phyloP scores from a whole-genome alignment of 1,140 invertebrate genomes.

The Calephelis virginiensis region DNA sequence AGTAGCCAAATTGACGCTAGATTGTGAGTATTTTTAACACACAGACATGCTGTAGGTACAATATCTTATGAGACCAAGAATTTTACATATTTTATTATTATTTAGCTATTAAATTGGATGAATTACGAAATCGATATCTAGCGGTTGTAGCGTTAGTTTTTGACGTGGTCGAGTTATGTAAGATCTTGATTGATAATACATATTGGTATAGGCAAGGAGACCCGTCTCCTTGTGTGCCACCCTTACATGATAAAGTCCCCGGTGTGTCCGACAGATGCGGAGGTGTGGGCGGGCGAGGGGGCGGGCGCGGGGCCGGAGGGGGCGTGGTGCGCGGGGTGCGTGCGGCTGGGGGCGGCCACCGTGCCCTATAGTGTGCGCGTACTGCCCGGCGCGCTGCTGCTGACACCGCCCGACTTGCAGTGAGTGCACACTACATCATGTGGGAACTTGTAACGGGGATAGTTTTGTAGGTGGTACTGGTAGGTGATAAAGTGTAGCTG shows the following conservation, averaged over 20 bases:
- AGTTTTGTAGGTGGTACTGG: no score
- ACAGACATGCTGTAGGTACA: neutral
- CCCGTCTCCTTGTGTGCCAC: neutral
- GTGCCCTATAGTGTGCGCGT: slow-evolving; percentile 53
- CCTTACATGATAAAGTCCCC: neutral
- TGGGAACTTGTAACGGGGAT: no score
- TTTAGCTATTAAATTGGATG: no score
- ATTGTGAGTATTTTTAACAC: slow-evolving; percentile 81
- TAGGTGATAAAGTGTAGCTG: no score
- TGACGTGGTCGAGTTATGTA: no score
- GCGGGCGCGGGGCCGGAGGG: slow-evolving; percentile 28
- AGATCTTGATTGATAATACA: no score
- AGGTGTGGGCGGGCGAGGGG: slow-evolving; percentile 41
- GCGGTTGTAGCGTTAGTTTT: no score
- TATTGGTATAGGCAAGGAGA: no score
- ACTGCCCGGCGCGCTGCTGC: slow-evolving; percentile 48
- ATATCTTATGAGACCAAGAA: neutral
- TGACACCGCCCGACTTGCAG: slow-evolving; percentile 37
- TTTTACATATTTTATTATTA: no score
- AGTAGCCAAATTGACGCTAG: slow-evolving; percentile 86
- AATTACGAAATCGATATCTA: no score
- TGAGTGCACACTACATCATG: slow-evolving; percentile 28
- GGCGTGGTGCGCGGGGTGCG: slow-evolving; percentile 50
- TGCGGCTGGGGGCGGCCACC: slow-evolving; percentile 42
- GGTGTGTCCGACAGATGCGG: slow-evolving; percentile 32